Evolutionary conservation across 2,888 invertebrate genomes (phyloP), one percentile per base, ranked within the genome.

Genomic region (Heliothis peltigera): DNA sequence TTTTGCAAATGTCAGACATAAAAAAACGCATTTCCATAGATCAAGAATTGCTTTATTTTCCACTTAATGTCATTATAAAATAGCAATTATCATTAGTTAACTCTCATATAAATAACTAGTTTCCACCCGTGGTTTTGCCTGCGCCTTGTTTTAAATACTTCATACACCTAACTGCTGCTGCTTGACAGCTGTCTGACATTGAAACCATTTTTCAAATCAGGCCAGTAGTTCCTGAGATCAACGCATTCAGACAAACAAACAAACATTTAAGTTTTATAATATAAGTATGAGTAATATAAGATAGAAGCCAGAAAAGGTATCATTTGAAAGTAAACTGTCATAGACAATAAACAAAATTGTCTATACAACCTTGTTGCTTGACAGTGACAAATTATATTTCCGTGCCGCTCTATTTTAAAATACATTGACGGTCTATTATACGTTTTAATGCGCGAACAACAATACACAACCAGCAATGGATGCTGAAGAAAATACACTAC

Each of bases 321-420:
- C 46, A 54, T 57, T 73, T 60, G 77, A 77, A 73, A 77, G 72
- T 43, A 8, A 28, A 17, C 22, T 60, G 21, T 21, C n/a, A 60
- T 71, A 71, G 73, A 72, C 56, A 59, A 57, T 71, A 71, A 73
- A 72, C 56, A 59, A 73, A 70, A 73, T 46, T 71, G 59, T 56
- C 56, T 57, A 15, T 7, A 10, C 48, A 60, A 53, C 72, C 77
- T 73, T 77, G 67, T 10, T 28, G 1, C 0, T 1, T 47, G 67
- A 66, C 73, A 77, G 52, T 73, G 58, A 72, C 48, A 21, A 46
- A 53, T 77, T 51, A 39, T 4, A 66, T 43, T 57, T 66, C 67
- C 67, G 67, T 60, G 49, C 4, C 0, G 0, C 0, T 2, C 22
- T 39, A 39, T 4, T 1, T n/a, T n/a, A n/a, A 5, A 19, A 4